Evolutionary conservation across 2,113 vertebrate genomes (phyloP).

Genomic region (Pangasianodon gigas): DNA sequence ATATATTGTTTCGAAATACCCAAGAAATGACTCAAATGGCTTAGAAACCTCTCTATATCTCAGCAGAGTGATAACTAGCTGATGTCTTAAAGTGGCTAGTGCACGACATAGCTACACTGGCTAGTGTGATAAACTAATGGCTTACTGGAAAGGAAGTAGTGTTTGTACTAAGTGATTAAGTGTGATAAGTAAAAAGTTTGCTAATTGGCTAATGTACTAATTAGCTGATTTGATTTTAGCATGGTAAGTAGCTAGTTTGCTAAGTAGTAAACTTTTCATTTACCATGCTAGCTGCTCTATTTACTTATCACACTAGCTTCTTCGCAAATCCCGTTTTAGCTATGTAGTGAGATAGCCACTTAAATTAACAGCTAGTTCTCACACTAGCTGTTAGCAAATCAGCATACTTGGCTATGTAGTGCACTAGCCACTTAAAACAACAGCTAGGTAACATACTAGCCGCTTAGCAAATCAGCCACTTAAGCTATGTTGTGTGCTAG

Average conservation of each 20-base stretch:
- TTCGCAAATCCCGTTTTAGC: not conserved
- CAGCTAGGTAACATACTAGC: not conserved
- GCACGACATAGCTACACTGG: not conserved
- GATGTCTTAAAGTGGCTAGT: not conserved
- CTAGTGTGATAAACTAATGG: not conserved
- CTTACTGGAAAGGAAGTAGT: not conserved
- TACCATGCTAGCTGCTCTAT: no score
- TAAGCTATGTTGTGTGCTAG: not conserved
- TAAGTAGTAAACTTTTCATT: no score
- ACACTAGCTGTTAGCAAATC: not conserved
- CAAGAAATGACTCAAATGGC: not conserved
- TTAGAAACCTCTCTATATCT: not conserved
- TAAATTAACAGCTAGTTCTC: not conserved
- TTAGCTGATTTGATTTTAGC: not conserved
- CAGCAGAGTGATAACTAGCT: not conserved
- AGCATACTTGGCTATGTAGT: not conserved
- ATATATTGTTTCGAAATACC: not conserved
- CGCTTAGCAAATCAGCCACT: not conserved
- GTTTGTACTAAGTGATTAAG: not conserved
- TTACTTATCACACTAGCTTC: not conserved
- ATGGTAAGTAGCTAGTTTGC: not conserved
- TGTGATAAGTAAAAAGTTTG: not conserved
- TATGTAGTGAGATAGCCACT: not conserved
- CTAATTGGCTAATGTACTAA: not conserved
- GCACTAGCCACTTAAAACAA: not conserved